phyloP scores from a whole-genome alignment of 2,888 invertebrate genomes.

The Trichopria drosophilae region DNA sequence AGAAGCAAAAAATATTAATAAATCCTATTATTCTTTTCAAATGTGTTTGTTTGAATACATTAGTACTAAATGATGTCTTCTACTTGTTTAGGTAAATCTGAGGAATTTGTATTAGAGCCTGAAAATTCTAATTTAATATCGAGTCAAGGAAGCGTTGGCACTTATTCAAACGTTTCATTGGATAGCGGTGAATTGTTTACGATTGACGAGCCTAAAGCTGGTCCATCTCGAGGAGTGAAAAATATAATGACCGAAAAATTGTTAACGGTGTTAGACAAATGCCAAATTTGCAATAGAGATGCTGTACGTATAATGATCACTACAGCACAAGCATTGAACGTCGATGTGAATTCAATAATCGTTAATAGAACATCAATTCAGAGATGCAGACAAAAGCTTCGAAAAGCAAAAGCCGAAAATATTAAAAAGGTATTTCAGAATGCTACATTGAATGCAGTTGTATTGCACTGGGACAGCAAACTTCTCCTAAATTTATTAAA shows the following conservation, averaged over 20 bases:
- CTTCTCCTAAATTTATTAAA: conserved; percentile 32
- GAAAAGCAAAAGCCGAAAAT: conserved; percentile 26
- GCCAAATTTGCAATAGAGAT: conserved; percentile 22
- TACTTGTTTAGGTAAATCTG: too few relatives aligned
- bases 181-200: conserved; percentile 10
- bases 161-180: conserved; percentile 29
- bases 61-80: too few relatives aligned
- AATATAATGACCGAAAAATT: conserved; percentile 23
- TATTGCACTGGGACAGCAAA: conserved; percentile 43
- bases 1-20: too few relatives aligned
- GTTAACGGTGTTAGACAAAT: conserved; percentile 22
- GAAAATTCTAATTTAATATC: too few relatives aligned
- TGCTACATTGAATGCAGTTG: conserved; percentile 28
- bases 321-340: too few relatives aligned
- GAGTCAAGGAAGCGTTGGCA: conserved; percentile 29
- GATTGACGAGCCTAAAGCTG: conserved; percentile 26
- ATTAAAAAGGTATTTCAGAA: conserved; percentile 30
- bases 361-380: too few relatives aligned
- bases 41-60: too few relatives aligned
- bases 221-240: conserved; percentile 22
- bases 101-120: too few relatives aligned
- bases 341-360: too few relatives aligned
- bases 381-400: too few relatives aligned
- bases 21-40: too few relatives aligned
- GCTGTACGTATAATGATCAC: too few relatives aligned